These are phyloP conservation scores for Carterocephalus palaemon DNA, from an alignment of 2,888 invertebrate species.

Conservation along the genomic window DNA sequence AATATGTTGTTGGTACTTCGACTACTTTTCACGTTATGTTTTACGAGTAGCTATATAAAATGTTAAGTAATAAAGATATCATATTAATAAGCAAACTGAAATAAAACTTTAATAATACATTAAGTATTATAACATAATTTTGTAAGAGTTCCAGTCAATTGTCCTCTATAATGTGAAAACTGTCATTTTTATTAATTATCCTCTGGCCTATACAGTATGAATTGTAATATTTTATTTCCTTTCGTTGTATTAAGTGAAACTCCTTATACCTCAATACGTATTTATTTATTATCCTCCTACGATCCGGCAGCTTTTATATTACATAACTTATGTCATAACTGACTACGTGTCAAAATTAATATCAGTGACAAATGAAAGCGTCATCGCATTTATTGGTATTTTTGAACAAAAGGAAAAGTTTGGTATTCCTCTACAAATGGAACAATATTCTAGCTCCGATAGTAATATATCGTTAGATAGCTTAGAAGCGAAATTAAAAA, in stretches of 20 bases:
- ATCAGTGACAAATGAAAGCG: slow-evolving; percentile 46
- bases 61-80: no score
- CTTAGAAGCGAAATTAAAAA: slow-evolving; percentile 50
- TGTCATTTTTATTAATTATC: no score
- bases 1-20: no score
- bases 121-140: no score
- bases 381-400: slow-evolving; percentile 49
- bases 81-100: no score
- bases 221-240: no score
- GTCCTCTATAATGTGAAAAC: no score
- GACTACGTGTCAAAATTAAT: slow-evolving; percentile 23
- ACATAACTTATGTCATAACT: neutral
- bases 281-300: slow-evolving; percentile 34
- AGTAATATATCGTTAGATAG: slow-evolving; percentile 65
- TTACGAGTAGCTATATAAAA: no score
- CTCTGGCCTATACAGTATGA: no score
- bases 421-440: slow-evolving; percentile 37
- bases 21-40: no score
- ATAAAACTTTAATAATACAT: no score
- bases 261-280: slow-evolving; percentile 34
- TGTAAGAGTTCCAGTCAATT: no score
- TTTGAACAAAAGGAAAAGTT: slow-evolving; percentile 49
- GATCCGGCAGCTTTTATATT: slow-evolving; percentile 2
- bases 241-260: slow-evolving; percentile 39
- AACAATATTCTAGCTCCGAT: slow-evolving; percentile 49